phyloP scores from a whole-genome alignment of 1,140 invertebrate genomes.

The Parasteatoda tepidariorum region DNA sequence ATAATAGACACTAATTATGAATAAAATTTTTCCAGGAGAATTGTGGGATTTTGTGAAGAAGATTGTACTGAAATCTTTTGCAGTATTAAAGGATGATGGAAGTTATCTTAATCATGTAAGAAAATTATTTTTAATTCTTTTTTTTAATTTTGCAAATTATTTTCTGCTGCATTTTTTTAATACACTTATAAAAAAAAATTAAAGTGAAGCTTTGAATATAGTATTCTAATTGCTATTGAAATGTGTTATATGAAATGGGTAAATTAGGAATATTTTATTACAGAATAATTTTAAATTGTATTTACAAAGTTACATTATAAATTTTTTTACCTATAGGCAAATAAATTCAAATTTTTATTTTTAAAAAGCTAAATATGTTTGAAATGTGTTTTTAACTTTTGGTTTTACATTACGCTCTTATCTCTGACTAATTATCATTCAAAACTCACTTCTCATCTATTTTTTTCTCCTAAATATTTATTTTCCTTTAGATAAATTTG shows the following conservation, averaged over 20 bases:
- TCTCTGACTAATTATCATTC: not conserved
- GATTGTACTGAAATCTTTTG: constrained; percentile 83
- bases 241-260: not conserved
- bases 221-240: not conserved
- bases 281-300: not conserved
- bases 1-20: too few species aligned
- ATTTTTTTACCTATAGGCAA: not conserved
- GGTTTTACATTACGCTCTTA: not conserved
- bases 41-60: constrained; percentile 88
- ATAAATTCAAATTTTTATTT: not conserved
- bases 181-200: too few species aligned
- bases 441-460: too few species aligned
- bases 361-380: not conserved
- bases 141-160: not conserved
- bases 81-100: constrained; percentile 80
- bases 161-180: constrained; percentile 3
- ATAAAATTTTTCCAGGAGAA: constrained; percentile 76
- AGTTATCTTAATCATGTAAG: constrained; percentile 91
- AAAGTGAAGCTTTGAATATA: too few species aligned
- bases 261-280: not conserved
- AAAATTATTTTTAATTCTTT: constrained; percentile 62
- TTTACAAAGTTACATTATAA: too few species aligned
- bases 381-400: not conserved
- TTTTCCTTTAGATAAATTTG: too few species aligned
- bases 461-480: too few species aligned